Evolutionary conservation across 1,140 invertebrate species (phyloP), one percentile per base, ranked within the genome.

Genomic region (Phortica variegata): DNA sequence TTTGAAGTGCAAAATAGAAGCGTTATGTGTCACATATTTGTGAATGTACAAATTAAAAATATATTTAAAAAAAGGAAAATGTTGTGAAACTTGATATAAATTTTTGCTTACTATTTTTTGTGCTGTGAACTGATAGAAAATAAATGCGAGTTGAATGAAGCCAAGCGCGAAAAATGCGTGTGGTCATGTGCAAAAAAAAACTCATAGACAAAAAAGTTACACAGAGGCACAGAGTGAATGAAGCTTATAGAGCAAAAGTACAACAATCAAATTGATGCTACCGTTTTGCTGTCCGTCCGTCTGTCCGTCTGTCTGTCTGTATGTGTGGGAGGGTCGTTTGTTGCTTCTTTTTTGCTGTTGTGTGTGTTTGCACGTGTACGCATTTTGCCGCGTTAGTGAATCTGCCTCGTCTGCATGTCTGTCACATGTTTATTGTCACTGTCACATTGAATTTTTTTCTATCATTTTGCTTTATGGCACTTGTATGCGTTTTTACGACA

Each of bases 361-460:
- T 42, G n/a, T 42, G 15, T 41, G 48, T 49, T 38, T 49, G 8
- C 26, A 29, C 12, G 12, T 29, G 12, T 29, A 29, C 6, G 26
- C 26, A 29, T 12, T 7, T 29, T n/a, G n/a, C 32, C 32, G 5
- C 9, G n/a, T 6, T 4, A 9, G 6, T 34, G 13, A 34, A 15
- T 9, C 4, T 34, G 32, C 6, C 4, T 34, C 8, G 20, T 2
- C 32, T 18, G 18, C 47, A 16, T 31, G 50, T 17, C 54, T 68
- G 60, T 63, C 63, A 68, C 57, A 56, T 60, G 60, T 60, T 68
- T 65, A 68, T 68, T 68, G 63, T 68, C 63, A 68, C 63, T 68
- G 63, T 68, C 63, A 60, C 53, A 68, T 63, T 55, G 65, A 68
- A 63, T 68, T 68, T 68, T 60, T 60, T 44, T 57, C 65, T 56